These are phyloP conservation scores for Laterallus jamaicensis DNA, from an alignment of 2,113 vertebrate species.

Conservation along the genomic window DNA sequence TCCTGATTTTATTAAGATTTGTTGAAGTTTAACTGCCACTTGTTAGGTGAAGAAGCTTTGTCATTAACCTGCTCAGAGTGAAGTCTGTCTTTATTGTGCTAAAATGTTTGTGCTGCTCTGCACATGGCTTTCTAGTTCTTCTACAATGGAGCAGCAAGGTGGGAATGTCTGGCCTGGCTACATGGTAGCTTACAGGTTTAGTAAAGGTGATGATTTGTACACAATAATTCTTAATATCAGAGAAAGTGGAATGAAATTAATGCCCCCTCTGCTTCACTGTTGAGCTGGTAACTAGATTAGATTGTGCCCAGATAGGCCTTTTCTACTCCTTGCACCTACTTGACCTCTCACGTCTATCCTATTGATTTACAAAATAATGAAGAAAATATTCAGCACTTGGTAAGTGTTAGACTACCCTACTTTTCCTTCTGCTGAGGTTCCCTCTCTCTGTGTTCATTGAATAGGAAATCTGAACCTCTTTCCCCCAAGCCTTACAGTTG, in stretches of 20 bases:
- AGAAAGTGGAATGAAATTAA: neutral
- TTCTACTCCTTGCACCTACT: neutral
- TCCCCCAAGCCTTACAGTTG: neutral
- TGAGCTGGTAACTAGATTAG: neutral
- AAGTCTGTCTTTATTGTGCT: neutral
- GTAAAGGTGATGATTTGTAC: neutral
- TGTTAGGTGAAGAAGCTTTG: neutral
- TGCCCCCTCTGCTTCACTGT: neutral
- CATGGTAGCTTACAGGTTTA: neutral
- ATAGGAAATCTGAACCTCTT: neutral
- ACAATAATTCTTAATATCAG: neutral
- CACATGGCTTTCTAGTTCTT: neutral
- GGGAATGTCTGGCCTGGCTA: neutral
- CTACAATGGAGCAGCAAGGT: neutral
- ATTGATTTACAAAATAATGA: neutral
- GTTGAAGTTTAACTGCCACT: neutral
- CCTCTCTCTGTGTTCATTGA: neutral
- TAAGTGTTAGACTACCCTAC: neutral
- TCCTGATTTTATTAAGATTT: neutral
- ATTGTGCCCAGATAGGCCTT: neutral
- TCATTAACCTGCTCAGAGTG: neutral
- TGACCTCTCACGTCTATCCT: neutral
- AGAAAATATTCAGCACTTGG: neutral
- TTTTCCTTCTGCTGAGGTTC: neutral
- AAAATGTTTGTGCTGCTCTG: fast-evolving